Base-by-base conservation (phyloP, 1,140 invertebrate species). In the Drosophila nigromelanica region DNA sequence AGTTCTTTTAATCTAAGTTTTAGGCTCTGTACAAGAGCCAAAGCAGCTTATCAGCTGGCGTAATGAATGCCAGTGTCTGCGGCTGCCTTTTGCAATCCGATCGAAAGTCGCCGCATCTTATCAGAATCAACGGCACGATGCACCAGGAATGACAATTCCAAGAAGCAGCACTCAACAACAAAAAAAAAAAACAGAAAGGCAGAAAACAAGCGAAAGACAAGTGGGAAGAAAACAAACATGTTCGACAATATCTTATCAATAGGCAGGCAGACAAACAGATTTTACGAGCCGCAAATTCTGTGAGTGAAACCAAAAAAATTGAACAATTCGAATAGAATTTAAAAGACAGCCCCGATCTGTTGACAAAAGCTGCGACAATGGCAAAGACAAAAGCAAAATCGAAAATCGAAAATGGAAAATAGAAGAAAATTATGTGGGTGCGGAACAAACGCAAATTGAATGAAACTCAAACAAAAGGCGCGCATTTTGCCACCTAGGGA, bases 391-490 rank as follows among this genome's bases (percentile, higher is more conserved):
- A 33, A 27, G n/a, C 48, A 51, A 54, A 42, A 55, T 18, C 37
- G 33, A 12, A 73, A 56, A 2, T 24, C 2, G 1, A 18, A 18
- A 18, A 18, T 27, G 5, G 27, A 27, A 35, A 66, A 30, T 21
- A 21, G 18, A 10, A 10, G 37, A 64, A 66, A 74, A 80, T 77
- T 52, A 73, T 67, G 70, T 77, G 74, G 62, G 60, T 52, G 76
- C 64, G 62, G 63, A 71, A 76, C 80, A 77, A 85, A 85, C 77
- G 76, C 52, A 40, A 63, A 86, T 86, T 86, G 81, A 86, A 86
- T 80, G 77, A 80, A 76, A 30, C 8, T 11, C 66, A 71, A 80
- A 76, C 72, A 75, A 72, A 47, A 39, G 67, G 72, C 61, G 72
- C 62, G 73, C 59, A 72, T 76, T 76, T 59, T 73, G 77, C 73